Conservation (phyloP, 1,140 invertebrate genomes). For the Apis mellifera region Amel_HAv3.1 CM009941.2:331501-332000, state of each 20-base stretch:
- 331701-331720: not conserved
- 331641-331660: not conserved
- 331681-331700: too few relatives aligned
- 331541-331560: not conserved
- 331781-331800: too few relatives aligned
- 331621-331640: not conserved
- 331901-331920: conserved; percentile 62
- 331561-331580: too few relatives aligned
- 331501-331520: conserved; percentile 51
- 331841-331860: conserved; percentile 53
- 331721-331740: too few relatives aligned
- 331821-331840: conserved; percentile 45
- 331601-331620: too few relatives aligned
- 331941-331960: conserved; percentile 39
- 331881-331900: conserved; percentile 60
- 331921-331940: conserved; percentile 47
- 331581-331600: too few relatives aligned
- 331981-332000: conserved; percentile 22
- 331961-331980: conserved; percentile 36
- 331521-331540: conserved; percentile 50
- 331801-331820: not conserved
- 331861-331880: conserved; percentile 63
- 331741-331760: too few relatives aligned
- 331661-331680: too few relatives aligned
- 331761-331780: too few relatives aligned